Evolutionary conservation across 2,113 vertebrate genomes (phyloP).

Genomic region (Microcebus griseorufus): DNA sequence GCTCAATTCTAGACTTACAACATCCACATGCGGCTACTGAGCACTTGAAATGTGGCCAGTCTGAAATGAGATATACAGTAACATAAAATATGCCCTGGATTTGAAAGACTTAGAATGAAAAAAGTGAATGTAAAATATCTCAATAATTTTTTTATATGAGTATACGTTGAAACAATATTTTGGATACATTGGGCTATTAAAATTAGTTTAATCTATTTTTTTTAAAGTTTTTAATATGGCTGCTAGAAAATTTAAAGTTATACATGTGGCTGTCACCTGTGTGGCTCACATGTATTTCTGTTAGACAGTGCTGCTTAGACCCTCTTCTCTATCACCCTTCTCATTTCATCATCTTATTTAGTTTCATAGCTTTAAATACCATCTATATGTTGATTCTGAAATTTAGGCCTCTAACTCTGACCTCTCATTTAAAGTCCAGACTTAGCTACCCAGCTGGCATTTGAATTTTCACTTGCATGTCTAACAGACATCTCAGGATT

Average conservation of each 20-base stretch:
- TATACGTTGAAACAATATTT: conserved; percentile 4
- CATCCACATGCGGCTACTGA: neutral
- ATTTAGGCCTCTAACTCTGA: conserved; percentile 10
- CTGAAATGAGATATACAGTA: conserved; percentile 18
- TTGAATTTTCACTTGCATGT: conserved; percentile 14
- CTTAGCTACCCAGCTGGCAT: neutral
- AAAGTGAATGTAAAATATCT: neutral
- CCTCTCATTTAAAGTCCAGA: neutral
- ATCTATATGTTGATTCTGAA: neutral
- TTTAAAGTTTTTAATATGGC: neutral
- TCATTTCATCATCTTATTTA: conserved; percentile 1
- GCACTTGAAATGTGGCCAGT: neutral
- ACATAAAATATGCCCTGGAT: neutral
- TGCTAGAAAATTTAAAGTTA: conserved; percentile 40
- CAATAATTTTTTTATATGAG: neutral
- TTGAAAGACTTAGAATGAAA: conserved; percentile 21
- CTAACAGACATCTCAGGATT: neutral
- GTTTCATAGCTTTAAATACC: neutral
- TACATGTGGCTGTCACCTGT: neutral
- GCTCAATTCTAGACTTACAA: neutral
- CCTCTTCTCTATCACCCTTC: neutral
- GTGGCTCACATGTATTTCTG: neutral
- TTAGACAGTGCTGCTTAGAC: neutral
- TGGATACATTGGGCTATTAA: neutral
- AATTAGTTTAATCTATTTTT: neutral